Conservation (phyloP, 2,888 invertebrate genomes). For the Actias luna region DNA sequence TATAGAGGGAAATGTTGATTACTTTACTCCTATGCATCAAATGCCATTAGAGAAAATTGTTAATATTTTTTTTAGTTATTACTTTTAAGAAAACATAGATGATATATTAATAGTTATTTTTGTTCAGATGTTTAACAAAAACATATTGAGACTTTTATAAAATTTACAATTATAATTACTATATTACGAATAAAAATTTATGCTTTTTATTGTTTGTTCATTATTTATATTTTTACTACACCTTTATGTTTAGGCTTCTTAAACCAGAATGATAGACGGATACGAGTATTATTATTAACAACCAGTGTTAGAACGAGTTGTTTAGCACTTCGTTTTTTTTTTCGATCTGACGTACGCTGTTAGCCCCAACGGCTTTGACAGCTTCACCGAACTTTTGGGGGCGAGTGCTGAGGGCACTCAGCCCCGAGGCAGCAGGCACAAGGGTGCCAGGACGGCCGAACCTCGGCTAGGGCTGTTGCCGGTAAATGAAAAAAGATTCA, state of each 20-base stretch:
- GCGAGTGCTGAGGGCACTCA: too few relatives aligned
- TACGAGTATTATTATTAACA: not conserved
- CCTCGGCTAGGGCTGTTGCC: too few relatives aligned
- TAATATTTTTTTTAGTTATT: constrained; percentile 30
- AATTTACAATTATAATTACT: constrained; percentile 72
- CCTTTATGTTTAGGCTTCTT: not conserved
- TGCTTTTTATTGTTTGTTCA: constrained; percentile 50
- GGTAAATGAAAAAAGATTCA: too few relatives aligned
- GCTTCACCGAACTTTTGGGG: too few relatives aligned
- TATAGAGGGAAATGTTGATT: constrained; percentile 34
- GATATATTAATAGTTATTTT: constrained; percentile 41
- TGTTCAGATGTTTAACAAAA: constrained; percentile 44
- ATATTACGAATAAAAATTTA: constrained; percentile 74
- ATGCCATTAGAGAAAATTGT: constrained; percentile 68
- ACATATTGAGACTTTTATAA: constrained; percentile 78
- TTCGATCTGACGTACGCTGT: too few relatives aligned
- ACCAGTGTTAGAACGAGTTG: not conserved
- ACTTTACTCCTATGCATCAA: constrained; percentile 42
- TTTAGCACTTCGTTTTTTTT: too few relatives aligned
- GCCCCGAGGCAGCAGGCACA: too few relatives aligned
- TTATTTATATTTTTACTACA: constrained; percentile 6
- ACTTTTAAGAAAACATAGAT: constrained; percentile 22
- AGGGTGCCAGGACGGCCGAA: too few relatives aligned
- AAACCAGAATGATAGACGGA: too few relatives aligned
- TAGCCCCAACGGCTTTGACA: too few relatives aligned